Percentiles rank a stretch among this genome's conserved stretches.
Conservation (phyloP, 2,888 invertebrate genomes). For the Athalia rosae region DNA sequence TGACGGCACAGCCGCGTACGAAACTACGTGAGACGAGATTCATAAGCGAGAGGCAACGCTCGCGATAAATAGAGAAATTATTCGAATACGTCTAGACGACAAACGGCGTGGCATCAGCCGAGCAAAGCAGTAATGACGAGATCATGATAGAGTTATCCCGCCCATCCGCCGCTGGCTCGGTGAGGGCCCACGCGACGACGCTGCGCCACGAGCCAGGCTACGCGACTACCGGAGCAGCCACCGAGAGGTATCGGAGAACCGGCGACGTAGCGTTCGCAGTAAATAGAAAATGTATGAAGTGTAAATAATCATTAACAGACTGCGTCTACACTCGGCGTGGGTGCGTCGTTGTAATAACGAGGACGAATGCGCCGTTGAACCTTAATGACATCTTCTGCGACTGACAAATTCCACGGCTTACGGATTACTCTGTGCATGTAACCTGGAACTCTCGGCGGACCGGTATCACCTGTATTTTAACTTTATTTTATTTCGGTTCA, state of each 20-base stretch:
- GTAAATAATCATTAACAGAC: constrained; percentile 45
- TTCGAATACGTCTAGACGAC: constrained; percentile 44
- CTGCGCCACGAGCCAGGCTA: background rate
- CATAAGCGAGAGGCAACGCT: constrained; percentile 30
- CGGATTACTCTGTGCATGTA: constrained; percentile 25
- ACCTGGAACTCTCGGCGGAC: background rate
- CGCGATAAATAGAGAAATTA: constrained; percentile 43
- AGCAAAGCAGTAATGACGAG: constrained; percentile 41
- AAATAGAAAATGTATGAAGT: constrained; percentile 46
- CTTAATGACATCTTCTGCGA: constrained; percentile 42
- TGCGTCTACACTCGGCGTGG: constrained; percentile 37
- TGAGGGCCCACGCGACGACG: constrained; percentile 27
- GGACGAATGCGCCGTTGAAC: constrained; percentile 40
- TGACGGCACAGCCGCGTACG: background rate
- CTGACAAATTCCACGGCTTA: constrained; percentile 41
- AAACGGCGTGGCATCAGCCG: constrained; percentile 29
- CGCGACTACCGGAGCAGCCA: constrained; percentile 20
- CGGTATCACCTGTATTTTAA: background rate
- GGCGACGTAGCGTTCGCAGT: constrained; percentile 35
- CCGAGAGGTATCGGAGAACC: constrained; percentile 12
- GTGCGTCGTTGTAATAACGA: constrained; percentile 44
- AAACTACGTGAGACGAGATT: background rate
- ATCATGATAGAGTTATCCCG: constrained; percentile 44
- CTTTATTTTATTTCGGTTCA: background rate
- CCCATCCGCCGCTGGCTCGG: constrained; percentile 19